Base-by-base conservation (phyloP, 2,888 invertebrate genomes). In the Linnaemya vulpina region DNA sequence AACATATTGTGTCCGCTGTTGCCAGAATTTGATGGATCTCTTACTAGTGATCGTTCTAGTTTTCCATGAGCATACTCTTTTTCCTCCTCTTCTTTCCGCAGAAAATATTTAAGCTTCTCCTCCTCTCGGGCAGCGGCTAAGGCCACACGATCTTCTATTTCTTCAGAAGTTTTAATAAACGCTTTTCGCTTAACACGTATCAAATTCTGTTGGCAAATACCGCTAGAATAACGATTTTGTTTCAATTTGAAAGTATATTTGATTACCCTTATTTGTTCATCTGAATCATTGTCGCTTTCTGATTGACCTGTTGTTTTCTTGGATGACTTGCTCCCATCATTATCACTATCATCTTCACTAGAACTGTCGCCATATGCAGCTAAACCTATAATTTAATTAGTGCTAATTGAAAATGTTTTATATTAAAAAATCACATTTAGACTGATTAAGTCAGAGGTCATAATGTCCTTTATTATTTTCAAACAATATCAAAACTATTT, bases 341-440 rank as follows among this genome's bases (percentile, higher is more conserved):
- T 70, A 20, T 70, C 77, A 51, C 94, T 95, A 74, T 92, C 95
- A 80, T 86, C 86, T 89, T 95, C 95, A 87, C 87, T 96, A 92
- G 91, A 91, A 84, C 90, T 90, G 87, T 95, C 95, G 90, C 95
- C 96, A 93, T 97, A 97, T 88, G 95, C 96, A 91, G 96, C 97
- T 94, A 97, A 94, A 91, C 97, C 97, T 96, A 95, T 92, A 93
- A 92, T 88, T 90, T 90, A 89, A 89, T 88, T 89, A 88, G 89
- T 89, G 89, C 91, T 91, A 90, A 89, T 90, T 89, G 87, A 87
- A 83, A 73, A 80, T 7, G 11, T 20, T 20, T 35, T 30, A n/a
- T 22, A 49, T 51, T 3, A 30, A 40, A 0, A 70, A 51, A 43
- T 30, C 35, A 17, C 25, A 22, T 20, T 51, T 60, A n/a, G 25